These are phyloP conservation scores for Ploceus nigricollis DNA, from an alignment of 2,113 vertebrate species.

Conservation along the genomic window DNA sequence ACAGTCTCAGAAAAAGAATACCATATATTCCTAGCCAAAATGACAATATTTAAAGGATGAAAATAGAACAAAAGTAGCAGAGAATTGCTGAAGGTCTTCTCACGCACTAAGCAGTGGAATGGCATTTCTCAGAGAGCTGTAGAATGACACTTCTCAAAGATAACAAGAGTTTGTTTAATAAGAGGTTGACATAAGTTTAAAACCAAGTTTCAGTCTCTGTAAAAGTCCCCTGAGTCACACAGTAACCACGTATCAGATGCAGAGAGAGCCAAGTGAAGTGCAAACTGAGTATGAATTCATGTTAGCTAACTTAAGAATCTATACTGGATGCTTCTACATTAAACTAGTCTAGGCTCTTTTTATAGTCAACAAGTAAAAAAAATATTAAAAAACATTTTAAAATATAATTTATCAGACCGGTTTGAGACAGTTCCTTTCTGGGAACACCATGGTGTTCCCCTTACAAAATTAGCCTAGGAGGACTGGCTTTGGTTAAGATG, in stretches of 20 bases:
- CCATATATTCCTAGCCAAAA: background rate
- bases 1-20: background rate
- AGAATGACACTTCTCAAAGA: background rate
- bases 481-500: background rate
- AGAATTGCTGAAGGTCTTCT: background rate
- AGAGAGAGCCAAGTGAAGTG: background rate
- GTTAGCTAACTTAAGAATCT: background rate
- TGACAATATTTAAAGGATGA: background rate
- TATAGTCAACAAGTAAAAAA: background rate
- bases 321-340: background rate
- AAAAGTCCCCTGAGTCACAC: background rate
- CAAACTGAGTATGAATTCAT: background rate
- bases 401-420: background rate
- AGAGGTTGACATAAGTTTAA: background rate
- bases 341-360: background rate
- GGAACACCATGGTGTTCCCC: background rate
- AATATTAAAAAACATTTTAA: background rate
- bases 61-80: background rate
- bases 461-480: background rate
- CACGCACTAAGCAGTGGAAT: background rate
- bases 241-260: background rate
- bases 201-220: background rate
- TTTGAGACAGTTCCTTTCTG: background rate
- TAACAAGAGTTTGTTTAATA: background rate
- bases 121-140: background rate